Base-by-base conservation (phyloP, 1,140 invertebrate species). In the Drosophila pseudoananassae region DNA sequence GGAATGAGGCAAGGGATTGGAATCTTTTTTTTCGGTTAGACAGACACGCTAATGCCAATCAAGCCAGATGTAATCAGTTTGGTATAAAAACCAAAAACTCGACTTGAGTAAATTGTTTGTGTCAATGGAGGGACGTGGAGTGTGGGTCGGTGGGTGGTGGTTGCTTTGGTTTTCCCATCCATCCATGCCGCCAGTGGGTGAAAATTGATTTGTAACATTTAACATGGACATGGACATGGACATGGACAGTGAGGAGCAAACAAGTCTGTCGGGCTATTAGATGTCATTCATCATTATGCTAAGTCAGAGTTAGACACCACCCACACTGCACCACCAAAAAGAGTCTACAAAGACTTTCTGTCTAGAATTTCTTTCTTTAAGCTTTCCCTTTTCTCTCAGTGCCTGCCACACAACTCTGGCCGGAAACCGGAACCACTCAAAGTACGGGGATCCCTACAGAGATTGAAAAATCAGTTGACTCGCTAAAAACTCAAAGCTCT, bases 131-230 rank as follows among this genome's bases (percentile, higher is more conserved):
- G 15, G 36, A 20, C 20, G n/a, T n/a, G n/a, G n/a, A n/a, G n/a
- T n/a, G n/a, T n/a, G n/a, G n/a, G n/a, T n/a, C n/a, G 20, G 20
- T 20, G 20, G 20, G 20, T 20, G 20, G 15, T 14, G 60, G 46
- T 15, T 3, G 47, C 47, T 12, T 23, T 9, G 49, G 36, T 43
- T 27, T 29, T 61, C 17, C 31, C 29, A 7, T 3, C 43, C 45
- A 45, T 20, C 49, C 25, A 45, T 20, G 40, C 25, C 51, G 29
- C 57, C 57, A 64, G 60, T 56, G 58, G 17, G 40, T 51, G 78
- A 88, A 85, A 88, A 87, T 87, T 87, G 82, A 87, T 87, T 87
- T 87, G 83, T 88, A 87, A 87, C 82, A 83, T 87, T 87, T 87
- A 79, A 60, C 68, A 65, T 70, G 56, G 52, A 63, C 58, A 61